Base-by-base conservation (phyloP, 2,888 invertebrate species). In the Keiferia lycopersicella region DNA sequence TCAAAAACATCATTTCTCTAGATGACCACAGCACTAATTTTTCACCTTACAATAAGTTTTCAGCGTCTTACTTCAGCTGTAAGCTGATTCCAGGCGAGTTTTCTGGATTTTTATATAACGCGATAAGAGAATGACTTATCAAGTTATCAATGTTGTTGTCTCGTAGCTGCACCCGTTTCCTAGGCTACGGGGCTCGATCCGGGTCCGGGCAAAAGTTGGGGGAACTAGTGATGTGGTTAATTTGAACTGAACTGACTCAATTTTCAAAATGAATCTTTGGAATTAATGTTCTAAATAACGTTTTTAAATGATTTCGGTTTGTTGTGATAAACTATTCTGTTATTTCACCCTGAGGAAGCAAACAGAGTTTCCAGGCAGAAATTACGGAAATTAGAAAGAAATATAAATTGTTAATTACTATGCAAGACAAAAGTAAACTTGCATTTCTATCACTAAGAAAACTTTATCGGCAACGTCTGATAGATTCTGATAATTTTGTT, bases 141-240 rank as follows among this genome's bases (percentile, higher is more conserved):
- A 86, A 81, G 80, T 80, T 79, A 80, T 81, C 84, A 86, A 78
- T 90, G 89, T 91, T 91, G 89, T 91, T 91, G 87, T 87, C 83
- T 83, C 82, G 84, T 87, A 87, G 85, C 84, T 90, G 89, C 88
- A 82, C 90, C 89, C 90, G 91, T 91, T 91, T 91, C 91, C 91
- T 91, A 81, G 91, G 90, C 90, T 91, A 91, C 91, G 87, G 87
- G 84, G 76, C 72, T 67, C 68, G 58, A 26, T 18, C 18, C 50
- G 50, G 16, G 73, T 79, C 82, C 80, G 79, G 81, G 80, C 77
- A 77, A 78, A 78, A 77, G 75, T 73, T 72, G 48, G 70, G 69
- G 20, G 3, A 72, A 74, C 50, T 61, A 60, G 74, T 72, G 75
- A 68, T 73, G 76, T 62, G 62, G 1, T 66, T 68, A 34, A 10